Evolutionary conservation across 2,888 invertebrate species (phyloP).

Genomic region (Girardia tigrina): DNA sequence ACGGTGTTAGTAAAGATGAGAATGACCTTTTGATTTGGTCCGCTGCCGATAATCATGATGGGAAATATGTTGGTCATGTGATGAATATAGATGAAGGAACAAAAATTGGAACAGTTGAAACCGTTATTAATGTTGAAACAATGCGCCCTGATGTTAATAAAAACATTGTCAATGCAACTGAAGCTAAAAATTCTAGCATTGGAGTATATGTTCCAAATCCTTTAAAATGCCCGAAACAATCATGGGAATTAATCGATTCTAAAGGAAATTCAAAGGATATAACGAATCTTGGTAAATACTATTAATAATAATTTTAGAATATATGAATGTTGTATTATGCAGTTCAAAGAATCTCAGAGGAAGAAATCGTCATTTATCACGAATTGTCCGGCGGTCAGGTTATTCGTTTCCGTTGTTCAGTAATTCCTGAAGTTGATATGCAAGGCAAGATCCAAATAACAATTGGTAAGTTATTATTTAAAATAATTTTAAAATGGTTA

Average conservation of each 20-base stretch:
- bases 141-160: slow-evolving; percentile 21
- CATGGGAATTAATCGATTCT: slow-evolving; percentile 3
- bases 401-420: not conserved
- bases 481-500: not conserved
- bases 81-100: not conserved
- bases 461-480: not conserved
- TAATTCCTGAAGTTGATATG: not conserved
- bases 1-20: not conserved
- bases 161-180: not conserved
- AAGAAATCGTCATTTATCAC: slow-evolving; percentile 3
- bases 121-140: slow-evolving; percentile 15
- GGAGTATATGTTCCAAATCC: slow-evolving; percentile 15
- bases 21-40: slow-evolving; percentile 29
- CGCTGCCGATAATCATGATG: slow-evolving; percentile 29
- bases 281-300: not conserved
- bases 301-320: not conserved
- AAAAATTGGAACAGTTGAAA: slow-evolving; percentile 25
- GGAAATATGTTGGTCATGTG: slow-evolving; percentile 24
- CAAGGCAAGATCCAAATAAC: not conserved
- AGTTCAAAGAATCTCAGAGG: not conserved
- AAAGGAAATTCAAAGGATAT: not conserved
- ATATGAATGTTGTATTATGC: too few relatives aligned
- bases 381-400: not conserved
- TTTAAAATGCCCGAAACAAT: slow-evolving; percentile 26
- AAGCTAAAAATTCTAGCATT: not conserved